Base-by-base conservation (phyloP, 2,888 invertebrate species). In the Andrena dorsata region DNA sequence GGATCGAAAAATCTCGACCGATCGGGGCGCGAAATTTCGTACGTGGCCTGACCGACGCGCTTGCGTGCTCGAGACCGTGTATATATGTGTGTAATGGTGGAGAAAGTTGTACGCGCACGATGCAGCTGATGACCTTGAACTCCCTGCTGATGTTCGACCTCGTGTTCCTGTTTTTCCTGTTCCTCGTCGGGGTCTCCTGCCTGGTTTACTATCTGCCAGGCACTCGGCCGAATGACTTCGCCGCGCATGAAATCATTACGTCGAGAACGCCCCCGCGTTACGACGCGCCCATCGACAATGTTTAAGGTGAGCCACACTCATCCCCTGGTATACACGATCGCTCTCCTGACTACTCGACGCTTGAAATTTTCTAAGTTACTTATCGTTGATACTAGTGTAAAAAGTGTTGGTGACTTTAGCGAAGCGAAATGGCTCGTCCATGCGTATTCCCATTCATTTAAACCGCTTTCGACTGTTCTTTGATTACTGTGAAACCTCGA, bases 91-190 rank as follows among this genome's bases (percentile, higher is more conserved):
- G 92, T 92, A 90, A 93, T 91, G 93, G 91, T 91, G 89, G 88
- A 89, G 86, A 88, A 87, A 88, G 87, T 90, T 84, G 87, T 83
- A 90, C 88, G 88, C 84, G 87, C 89, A 92, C 90, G 95, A 97
- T 97, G 97, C 97, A 97, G 96, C 95, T 97, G 94, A 96, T 97
- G 96, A 97, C 97, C 95, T 96, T 97, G 95, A 97, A 97, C 95
- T 97, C 97, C 93, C 95, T 97, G 94, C 96, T 97, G 95, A 97
- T 97, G 97, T 97, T 97, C 95, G 97, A 97, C 95, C 96, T 97
- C 94, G 97, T 97, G 94, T 97, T 97, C 95, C 95, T 97, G 95
- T 97, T 97, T 95, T 97, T 97, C 95, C 95, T 97, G 94, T 97
- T 97, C 95, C 96, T 97, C 94, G 96, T 97, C 92, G 97, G 97